Base-by-base conservation (phyloP, 2,113 vertebrate genomes). In the Rattus rattus region DNA sequence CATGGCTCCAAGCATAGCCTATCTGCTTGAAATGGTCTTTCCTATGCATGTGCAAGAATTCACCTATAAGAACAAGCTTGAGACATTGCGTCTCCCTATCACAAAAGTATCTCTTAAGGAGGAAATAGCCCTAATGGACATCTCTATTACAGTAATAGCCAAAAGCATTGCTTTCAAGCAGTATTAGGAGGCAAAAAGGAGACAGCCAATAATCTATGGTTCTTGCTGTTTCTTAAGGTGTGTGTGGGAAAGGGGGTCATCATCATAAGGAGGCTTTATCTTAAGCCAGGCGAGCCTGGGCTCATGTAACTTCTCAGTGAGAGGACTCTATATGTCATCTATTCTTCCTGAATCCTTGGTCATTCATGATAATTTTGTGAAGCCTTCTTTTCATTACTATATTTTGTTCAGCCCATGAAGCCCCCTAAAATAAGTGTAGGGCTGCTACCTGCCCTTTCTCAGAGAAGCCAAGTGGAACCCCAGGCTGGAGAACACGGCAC, bases 251-350 rank as follows among this genome's bases (percentile, higher is more conserved):
- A 36, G 0, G 0, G 6, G 3, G 54, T 6, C 56, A 61, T 95
- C 77, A 97, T 87, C 33, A 90, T 33, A 95, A 26, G 70, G 92
- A 98, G 61, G 93, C 86, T 92, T 92, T n/a, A 94, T 97, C 81
- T 0, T 2, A 91, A 97, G 90, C 61, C 5, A 83, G 43, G 69
- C 22, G 2, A 87, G 49, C 43, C 11, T 54, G 76, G 91, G 67
- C 86, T 84, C 12, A 52, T 14, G 88, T 79, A 84, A 63, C 12
- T 43, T 8, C 73, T 83, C 49, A 9, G n/a, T 75, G 3, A 94
- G 85, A 70, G 11, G 52, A 33, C 10, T 81, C 47, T 69, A 7
- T 30, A 56, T 49, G 91, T 33, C 36, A 7, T 73, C 20, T 65
- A 14, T 75, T 79, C 36, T n/a, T 1, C 47, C 52, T 36, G 0